A percentile compares a stretch with the other conserved stretches of the same genome.
These are phyloP conservation scores for Gephyroberyx darwinii DNA, from an alignment of 2,797 vertebrate genomes.

Conservation along the genomic window DNA sequence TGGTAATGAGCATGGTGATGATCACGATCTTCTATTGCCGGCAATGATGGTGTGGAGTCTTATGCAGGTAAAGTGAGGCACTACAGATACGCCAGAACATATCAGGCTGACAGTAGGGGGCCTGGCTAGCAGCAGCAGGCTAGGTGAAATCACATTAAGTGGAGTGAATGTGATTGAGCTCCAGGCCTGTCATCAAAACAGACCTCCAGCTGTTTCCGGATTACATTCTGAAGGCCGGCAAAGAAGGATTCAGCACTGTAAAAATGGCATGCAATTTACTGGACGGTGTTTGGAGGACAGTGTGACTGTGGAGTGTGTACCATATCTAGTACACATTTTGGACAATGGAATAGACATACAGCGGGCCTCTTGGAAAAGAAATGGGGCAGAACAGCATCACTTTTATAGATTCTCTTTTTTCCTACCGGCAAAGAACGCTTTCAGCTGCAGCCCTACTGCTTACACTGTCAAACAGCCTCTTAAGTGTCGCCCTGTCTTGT, in stretches of 20 bases:
- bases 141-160: constrained; percentile 75
- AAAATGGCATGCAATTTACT: constrained; percentile 72
- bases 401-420: constrained; percentile 28
- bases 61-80: constrained; percentile 48
- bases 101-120: constrained; percentile 69
- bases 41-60: constrained; percentile 48
- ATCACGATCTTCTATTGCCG: constrained; percentile 51
- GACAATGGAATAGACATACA: constrained; percentile 34
- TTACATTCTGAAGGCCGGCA: constrained; percentile 74
- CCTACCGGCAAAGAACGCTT: constrained; percentile 49
- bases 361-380: constrained; percentile 33
- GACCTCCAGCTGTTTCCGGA: constrained; percentile 69
- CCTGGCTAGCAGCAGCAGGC: constrained; percentile 57
- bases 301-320: constrained; percentile 18
- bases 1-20: constrained; percentile 61
- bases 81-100: constrained; percentile 29
- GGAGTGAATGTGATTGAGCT: constrained; percentile 77
- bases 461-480: constrained; percentile 54
- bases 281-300: constrained; percentile 46
- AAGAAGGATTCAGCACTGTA: constrained; percentile 48
- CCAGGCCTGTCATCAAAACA: constrained; percentile 60
- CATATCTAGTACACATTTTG: constrained; percentile 15
- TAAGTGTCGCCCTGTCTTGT: constrained; percentile 62
- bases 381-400: constrained; percentile 33
- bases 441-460: constrained; percentile 42